Evolutionary conservation across 2,888 invertebrate species (phyloP), one percentile per base, ranked within the genome.

Genomic region (Therioaphis trifolii): DNA sequence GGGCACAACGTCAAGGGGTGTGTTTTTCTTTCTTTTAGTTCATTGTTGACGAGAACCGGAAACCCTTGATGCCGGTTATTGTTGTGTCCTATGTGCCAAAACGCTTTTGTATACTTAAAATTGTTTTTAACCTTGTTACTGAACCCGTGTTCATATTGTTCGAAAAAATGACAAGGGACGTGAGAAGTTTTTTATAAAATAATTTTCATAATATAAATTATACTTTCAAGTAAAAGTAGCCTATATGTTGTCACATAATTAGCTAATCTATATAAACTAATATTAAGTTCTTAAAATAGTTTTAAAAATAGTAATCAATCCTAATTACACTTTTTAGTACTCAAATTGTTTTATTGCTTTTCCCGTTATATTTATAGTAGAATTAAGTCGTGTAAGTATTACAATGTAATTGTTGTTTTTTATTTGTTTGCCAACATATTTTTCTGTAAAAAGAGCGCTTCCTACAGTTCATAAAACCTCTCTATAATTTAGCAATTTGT

Each of bases 1-100:
- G 82, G 74, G 74, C 82, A 74, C 49, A 66, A 82, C 82, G 82
- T 82, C 82, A 82, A 82, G 82, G 82, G 82, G 82, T 82, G 80
- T 82, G 61, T 71, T 78, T 55, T 79, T 79, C 35, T 35, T 66
- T 77, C 43, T 74, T 74, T 74, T 49, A 63, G 61, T 52, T 82
- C 82, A 82, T 82, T 82, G 82, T 82, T 63, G 63, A 66, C 63
- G 63, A 82, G 74, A 74, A 74, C 82, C 82, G 82, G 82, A 82
- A 82, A 40, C 72, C 82, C 82, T 82, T 40, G 82, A 74, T 74
- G 82, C 74, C 72, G 82, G 82, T 82, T 82, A 82, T 82, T 82
- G 82, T 82, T 82, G n/a, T 82, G 49, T 27, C 18, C 63, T 43
- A 58, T 72, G 63, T 61, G 72, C 52, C 52, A 66, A 74, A 82